These are phyloP conservation scores for Drosophila cardini DNA, from an alignment of 1,140 invertebrate genomes.

Conservation along the genomic window DNA sequence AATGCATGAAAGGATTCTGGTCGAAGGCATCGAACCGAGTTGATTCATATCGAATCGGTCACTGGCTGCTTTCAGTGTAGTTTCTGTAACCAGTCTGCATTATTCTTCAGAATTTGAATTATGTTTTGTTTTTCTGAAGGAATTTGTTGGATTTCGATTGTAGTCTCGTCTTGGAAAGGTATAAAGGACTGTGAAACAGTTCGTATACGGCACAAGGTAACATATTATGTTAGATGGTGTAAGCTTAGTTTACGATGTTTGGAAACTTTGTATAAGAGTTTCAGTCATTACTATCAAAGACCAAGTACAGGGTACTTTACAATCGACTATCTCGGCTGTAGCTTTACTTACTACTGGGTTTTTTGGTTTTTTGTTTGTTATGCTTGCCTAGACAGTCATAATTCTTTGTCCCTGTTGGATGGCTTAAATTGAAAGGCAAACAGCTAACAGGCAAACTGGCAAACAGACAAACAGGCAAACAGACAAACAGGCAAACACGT, in stretches of 20 bases:
- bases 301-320: neutral
- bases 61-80: too few relatives aligned
- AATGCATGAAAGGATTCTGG: too few relatives aligned
- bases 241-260: too few relatives aligned
- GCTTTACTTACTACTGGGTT: neutral
- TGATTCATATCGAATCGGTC: neutral
- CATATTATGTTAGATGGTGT: too few relatives aligned
- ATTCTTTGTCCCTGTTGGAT: slow-evolving; percentile 55
- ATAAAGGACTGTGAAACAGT: too few relatives aligned
- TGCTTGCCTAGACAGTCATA: slow-evolving; percentile 57
- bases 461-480: slow-evolving; percentile 27
- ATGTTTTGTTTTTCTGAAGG: too few relatives aligned
- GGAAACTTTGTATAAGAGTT: too few relatives aligned
- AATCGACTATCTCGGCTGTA: neutral
- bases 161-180: too few relatives aligned
- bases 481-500: slow-evolving; percentile 50
- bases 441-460: slow-evolving; percentile 44
- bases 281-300: neutral
- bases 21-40: neutral
- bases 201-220: neutral
- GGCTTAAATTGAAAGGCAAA: slow-evolving; percentile 70
- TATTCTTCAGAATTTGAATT: too few relatives aligned
- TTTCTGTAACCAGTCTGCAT: too few relatives aligned
- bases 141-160: too few relatives aligned
- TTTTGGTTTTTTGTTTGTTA: slow-evolving; percentile 15